phyloP scores from a whole-genome alignment of 2,888 invertebrate species.

The Erpobdella octoculata region DNA sequence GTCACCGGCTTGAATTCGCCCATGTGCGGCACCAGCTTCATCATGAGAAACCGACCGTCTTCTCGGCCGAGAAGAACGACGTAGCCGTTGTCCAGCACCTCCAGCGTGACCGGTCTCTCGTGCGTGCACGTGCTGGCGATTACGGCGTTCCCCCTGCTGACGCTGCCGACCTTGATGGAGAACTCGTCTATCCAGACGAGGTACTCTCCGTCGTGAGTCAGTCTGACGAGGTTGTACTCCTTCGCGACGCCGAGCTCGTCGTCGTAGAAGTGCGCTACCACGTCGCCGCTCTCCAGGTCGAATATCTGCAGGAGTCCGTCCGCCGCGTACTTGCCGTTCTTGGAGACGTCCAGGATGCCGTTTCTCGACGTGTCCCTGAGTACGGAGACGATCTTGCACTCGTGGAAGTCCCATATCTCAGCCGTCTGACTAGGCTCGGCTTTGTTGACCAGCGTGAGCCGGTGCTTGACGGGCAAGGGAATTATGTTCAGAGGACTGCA shows the following conservation, averaged over 20 bases:
- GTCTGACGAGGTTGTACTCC: slow-evolving; percentile 30
- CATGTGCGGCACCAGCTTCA: slow-evolving; percentile 32
- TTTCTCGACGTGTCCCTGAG: slow-evolving; percentile 22
- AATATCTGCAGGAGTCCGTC: slow-evolving; percentile 35
- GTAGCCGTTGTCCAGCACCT: slow-evolving; percentile 35
- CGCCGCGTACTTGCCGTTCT: slow-evolving; percentile 34
- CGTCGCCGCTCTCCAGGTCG: slow-evolving; percentile 28
- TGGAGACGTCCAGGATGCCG: slow-evolving; percentile 35
- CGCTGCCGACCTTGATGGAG: slow-evolving; percentile 31
- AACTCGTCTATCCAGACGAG: slow-evolving; percentile 35
- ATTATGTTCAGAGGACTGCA: slow-evolving; percentile 20
- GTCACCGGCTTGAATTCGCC: slow-evolving; percentile 20
- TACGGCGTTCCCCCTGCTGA: slow-evolving; percentile 23
- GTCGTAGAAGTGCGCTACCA: slow-evolving; percentile 15
- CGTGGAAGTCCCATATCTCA: slow-evolving; percentile 29
- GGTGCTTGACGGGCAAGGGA: slow-evolving; percentile 27
- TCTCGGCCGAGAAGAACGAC: slow-evolving; percentile 36
- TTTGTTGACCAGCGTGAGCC: slow-evolving; percentile 27
- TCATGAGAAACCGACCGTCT: slow-evolving; percentile 37
- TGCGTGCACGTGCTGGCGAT: slow-evolving; percentile 36
- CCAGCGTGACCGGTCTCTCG: slow-evolving; percentile 33
- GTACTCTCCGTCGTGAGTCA: slow-evolving; percentile 36
- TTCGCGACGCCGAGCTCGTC: slow-evolving; percentile 13
- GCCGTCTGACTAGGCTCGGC: not conserved
- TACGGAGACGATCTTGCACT: slow-evolving; percentile 15